These are phyloP conservation scores for Periophthalmus magnuspinnatus DNA, from an alignment of 2,797 vertebrate species.

Conservation along the genomic window DNA sequence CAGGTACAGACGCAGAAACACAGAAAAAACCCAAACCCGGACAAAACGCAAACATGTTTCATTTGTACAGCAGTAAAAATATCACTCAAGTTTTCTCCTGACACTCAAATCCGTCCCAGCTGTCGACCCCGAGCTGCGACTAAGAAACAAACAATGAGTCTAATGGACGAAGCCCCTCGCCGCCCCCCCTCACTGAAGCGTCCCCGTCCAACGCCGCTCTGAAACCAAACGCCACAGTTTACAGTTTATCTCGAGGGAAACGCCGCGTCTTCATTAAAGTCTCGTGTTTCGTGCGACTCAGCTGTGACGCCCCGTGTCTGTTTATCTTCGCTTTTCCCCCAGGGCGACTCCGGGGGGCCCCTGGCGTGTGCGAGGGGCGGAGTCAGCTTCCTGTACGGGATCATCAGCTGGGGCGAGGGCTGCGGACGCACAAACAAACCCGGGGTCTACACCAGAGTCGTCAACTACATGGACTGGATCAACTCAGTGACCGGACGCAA, in stretches of 20 bases:
- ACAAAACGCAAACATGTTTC: no score
- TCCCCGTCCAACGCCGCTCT: constrained; percentile 30
- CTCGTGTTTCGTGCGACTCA: constrained; percentile 38
- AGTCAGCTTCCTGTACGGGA: constrained; percentile 87
- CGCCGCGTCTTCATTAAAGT: constrained; percentile 9
- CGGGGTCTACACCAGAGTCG: constrained; percentile 90
- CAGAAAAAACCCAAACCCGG: no score
- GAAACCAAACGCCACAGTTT: constrained; percentile 22
- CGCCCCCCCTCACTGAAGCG: constrained; percentile 9
- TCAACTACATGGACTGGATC: constrained; percentile 90
- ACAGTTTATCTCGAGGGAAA: constrained; percentile 34
- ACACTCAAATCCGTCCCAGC: background rate
- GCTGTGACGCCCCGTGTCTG: constrained; percentile 32
- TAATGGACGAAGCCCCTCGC: constrained; percentile 10
- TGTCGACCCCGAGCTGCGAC: constrained; percentile 1
- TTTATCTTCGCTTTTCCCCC: constrained; percentile 35
- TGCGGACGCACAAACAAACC: constrained; percentile 85
- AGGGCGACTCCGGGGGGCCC: constrained; percentile 97
- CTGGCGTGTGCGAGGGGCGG: constrained; percentile 82
- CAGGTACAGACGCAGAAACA: no score
- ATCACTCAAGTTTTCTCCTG: background rate
- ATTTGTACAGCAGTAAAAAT: no score
- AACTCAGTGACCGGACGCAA: constrained; percentile 73
- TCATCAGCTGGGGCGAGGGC: constrained; percentile 95
- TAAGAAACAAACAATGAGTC: constrained; percentile 5